Evolutionary conservation across 92 coral and sea anemone species (phyloP).

Genomic region (Metridium senile): DNA sequence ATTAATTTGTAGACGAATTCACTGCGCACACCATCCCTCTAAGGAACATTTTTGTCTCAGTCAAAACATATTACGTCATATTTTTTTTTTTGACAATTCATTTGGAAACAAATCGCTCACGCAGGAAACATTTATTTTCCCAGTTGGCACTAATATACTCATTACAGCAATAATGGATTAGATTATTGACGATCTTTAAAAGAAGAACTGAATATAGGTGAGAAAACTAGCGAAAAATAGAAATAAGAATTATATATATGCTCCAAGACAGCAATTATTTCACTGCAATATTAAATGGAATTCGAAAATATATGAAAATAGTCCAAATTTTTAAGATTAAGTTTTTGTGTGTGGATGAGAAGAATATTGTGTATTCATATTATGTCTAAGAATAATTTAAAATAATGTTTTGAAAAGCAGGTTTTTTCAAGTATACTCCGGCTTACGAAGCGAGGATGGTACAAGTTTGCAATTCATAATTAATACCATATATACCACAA

Average conservation of each 20-base stretch:
- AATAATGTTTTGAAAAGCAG: background rate
- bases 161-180: background rate
- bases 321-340: background rate
- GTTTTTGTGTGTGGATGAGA: background rate
- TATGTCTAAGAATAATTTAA: background rate
- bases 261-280: background rate
- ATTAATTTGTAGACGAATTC: background rate
- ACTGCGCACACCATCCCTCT: constrained; percentile 5
- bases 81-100: background rate
- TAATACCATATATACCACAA: background rate
- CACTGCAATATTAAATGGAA: background rate
- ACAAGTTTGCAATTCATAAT: constrained; percentile 14
- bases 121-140: background rate
- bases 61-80: constrained; percentile 14
- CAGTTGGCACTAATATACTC: background rate
- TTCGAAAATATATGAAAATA: too few species aligned
- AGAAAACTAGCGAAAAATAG: too few species aligned
- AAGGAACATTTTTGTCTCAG: background rate
- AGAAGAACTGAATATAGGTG: background rate
- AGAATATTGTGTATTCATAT: background rate
- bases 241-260: background rate
- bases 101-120: background rate
- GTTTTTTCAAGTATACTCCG: background rate
- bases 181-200: background rate
- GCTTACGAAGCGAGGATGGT: background rate